Conservation (phyloP, 2,888 invertebrate species). For the Galerucella nymphaeae region DNA sequence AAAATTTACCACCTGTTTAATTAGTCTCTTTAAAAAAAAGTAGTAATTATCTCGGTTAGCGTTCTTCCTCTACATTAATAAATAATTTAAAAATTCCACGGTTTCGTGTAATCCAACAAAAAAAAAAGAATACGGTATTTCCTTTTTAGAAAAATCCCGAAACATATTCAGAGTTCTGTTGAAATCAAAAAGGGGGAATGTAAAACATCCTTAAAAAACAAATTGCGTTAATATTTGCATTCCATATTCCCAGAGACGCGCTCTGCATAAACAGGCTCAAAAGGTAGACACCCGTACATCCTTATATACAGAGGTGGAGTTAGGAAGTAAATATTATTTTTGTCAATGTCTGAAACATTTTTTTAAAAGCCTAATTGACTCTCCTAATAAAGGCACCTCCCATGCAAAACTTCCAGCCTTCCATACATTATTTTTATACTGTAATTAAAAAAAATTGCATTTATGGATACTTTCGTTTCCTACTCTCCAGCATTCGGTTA, state of each 20-base stretch:
- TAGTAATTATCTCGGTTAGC: too few species aligned
- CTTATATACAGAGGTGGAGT: slow-evolving; percentile 8
- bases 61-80: not conserved
- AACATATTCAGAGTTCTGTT: slow-evolving; percentile 21
- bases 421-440: too few species aligned
- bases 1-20: too few species aligned
- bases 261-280: slow-evolving; percentile 18
- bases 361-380: too few species aligned
- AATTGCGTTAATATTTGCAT: slow-evolving; percentile 36
- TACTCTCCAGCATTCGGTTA: not conserved
- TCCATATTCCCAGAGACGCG: slow-evolving; percentile 30
- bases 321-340: not conserved
- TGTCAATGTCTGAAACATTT: too few species aligned
- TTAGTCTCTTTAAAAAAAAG: too few species aligned
- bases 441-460: too few species aligned
- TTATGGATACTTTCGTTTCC: not conserved
- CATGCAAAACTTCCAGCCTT: too few species aligned
- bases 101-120: not conserved
- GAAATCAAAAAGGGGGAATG: slow-evolving; percentile 27
- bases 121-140: slow-evolving; percentile 5
- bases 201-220: slow-evolving; percentile 32
- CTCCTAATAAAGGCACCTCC: too few species aligned
- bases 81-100: not conserved
- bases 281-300: slow-evolving; percentile 15
- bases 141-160: slow-evolving; percentile 6